phyloP scores from a whole-genome alignment of 1,140 invertebrate species.

The Neodiprion lecontei region DNA sequence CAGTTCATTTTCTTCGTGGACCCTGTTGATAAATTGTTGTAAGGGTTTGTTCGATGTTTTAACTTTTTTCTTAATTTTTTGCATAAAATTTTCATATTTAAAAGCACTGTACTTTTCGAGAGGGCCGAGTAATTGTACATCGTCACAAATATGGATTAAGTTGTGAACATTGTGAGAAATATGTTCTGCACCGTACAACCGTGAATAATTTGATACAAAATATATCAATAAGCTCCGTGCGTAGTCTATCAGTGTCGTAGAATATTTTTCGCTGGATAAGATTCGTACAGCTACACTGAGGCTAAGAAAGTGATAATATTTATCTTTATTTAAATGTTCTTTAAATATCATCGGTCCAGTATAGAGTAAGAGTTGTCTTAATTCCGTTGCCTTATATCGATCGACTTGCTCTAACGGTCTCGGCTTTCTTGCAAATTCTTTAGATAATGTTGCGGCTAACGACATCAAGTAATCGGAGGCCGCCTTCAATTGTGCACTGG shows the following conservation, averaged over 20 bases:
- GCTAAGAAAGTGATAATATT: neutral
- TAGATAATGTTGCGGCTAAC: no score
- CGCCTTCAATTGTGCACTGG: no score
- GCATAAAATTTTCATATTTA: constrained; percentile 46
- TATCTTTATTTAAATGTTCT: neutral
- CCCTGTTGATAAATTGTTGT: constrained; percentile 14
- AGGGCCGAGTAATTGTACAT: constrained; percentile 42
- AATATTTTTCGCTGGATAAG: constrained; percentile 14
- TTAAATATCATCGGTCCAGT: neutral
- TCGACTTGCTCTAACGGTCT: no score
- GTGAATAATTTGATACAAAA: no score
- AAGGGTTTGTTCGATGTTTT: constrained; percentile 15
- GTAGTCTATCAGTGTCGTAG: no score
- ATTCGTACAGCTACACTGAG: neutral
- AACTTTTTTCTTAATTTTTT: neutral
- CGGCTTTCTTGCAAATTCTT: no score
- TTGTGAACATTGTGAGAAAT: constrained; percentile 29
- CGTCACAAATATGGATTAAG: constrained; percentile 45
- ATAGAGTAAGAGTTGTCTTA: neutral
- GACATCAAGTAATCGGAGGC: no score
- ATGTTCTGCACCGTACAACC: constrained; percentile 22
- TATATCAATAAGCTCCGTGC: no score
- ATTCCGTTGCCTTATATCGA: neutral
- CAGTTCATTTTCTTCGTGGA: neutral
- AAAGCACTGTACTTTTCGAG: constrained; percentile 51